Evolutionary conservation across 2,797 vertebrate genomes (phyloP).

Genomic region (Octomys mimax): DNA sequence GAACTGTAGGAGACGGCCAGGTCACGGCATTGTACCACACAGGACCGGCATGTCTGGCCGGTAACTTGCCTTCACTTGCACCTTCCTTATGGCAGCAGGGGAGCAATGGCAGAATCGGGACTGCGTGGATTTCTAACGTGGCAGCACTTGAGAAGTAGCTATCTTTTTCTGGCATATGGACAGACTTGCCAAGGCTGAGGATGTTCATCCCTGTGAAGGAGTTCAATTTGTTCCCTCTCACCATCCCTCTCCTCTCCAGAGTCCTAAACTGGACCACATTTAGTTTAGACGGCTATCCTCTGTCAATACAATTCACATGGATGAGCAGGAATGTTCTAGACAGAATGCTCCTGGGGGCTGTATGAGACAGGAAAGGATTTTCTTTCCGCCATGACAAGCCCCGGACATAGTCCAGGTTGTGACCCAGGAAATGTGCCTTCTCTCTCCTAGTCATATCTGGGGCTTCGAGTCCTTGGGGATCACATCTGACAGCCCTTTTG

Average conservation of each 20-base stretch:
- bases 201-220: not conserved
- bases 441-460: not conserved
- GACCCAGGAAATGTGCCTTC: not conserved
- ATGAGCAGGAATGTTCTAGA: conserved; percentile 12
- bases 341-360: not conserved
- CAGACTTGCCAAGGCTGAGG: conserved; percentile 8
- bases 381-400: not conserved
- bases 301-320: conserved; percentile 44
- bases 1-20: conserved; percentile 75
- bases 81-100: not conserved
- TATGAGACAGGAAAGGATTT: conserved; percentile 34
- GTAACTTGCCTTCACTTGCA: conserved; percentile 73
- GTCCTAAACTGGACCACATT: conserved; percentile 34
- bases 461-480: not conserved
- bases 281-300: not conserved
- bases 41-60: conserved; percentile 70
- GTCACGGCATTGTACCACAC: conserved; percentile 61
- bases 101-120: not conserved
- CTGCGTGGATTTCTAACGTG: not conserved
- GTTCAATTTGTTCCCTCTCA: not conserved
- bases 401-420: not conserved
- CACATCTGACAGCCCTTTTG: conserved; percentile 26
- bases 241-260: not conserved
- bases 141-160: not conserved
- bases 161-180: not conserved